Percentiles rank a stretch among this genome's conserved stretches.
Conservation (phyloP, 2,113 vertebrate species). For the Prunella fulvescens region DNA sequence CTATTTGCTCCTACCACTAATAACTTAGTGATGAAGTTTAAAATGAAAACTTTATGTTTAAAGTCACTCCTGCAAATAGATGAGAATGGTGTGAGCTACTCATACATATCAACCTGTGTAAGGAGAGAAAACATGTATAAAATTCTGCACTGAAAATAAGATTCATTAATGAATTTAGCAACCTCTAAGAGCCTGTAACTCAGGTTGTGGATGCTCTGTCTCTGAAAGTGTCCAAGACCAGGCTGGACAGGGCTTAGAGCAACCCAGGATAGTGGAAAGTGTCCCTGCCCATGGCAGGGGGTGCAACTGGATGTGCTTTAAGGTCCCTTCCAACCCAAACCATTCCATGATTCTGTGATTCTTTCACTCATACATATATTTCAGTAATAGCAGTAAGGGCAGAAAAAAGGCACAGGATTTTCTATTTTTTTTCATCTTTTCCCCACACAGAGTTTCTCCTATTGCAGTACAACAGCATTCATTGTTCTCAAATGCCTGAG, state of each 20-base stretch:
- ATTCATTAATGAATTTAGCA: not conserved
- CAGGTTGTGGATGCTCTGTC: not conserved
- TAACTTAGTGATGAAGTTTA: not conserved
- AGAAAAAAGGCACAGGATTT: not conserved
- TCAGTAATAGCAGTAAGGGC: not conserved
- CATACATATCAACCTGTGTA: accelerated
- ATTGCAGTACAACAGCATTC: not conserved
- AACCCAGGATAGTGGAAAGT: not conserved
- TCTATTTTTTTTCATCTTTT: not conserved
- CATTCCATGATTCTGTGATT: not conserved
- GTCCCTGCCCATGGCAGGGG: not conserved
- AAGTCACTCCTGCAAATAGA: not conserved
- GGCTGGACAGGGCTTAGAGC: not conserved
- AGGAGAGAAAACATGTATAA: not conserved
- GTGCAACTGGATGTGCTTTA: not conserved
- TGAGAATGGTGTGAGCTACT: not conserved
- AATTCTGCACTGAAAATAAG: not conserved
- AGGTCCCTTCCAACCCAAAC: not conserved
- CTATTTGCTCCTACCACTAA: not conserved
- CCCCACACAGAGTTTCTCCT: not conserved
- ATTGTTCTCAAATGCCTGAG: not conserved
- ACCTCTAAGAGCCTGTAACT: not conserved
- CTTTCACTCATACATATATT: not conserved
- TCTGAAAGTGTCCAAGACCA: not conserved
- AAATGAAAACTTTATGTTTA: not conserved